Base-by-base conservation (phyloP, 2,888 invertebrate genomes). In the Polietes domitor region DNA sequence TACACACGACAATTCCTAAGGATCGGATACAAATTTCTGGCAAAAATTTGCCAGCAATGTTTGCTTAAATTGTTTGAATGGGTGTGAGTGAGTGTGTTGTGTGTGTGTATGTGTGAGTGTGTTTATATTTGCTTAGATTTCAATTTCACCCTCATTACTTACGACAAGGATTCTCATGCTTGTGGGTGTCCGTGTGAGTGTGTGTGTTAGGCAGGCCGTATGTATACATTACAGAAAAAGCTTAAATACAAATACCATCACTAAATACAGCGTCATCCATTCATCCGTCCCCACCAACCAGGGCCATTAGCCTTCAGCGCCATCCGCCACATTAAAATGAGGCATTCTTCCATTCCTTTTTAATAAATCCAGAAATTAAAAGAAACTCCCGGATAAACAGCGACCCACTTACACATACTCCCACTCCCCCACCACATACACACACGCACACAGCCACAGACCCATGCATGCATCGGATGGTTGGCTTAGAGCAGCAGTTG, bases 111-210 rank as follows among this genome's bases (percentile, higher is more conserved):
- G 21, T 55, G 61, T 28, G 32, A 7, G 28, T 61, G 26, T 68
- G 83, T 85, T 82, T 83, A 80, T 82, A 85, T 89, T 89, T 89
- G 87, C 82, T 89, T 88, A 86, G 88, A 88, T 87, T 88, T 88
- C 87, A 88, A 89, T 90, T 89, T 87, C 87, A 85, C 86, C 83
- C 88, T 85, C 87, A 89, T 89, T 88, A 78, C 75, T 55, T 77
- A 37, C 28, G 47, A 72, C 37, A 65, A 74, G 75, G 80, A 55
- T 68, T 24, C 68, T 12, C 68, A 26, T 24, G 37, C 37, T 12
- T 58, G 15, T 58, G 12, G 9, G 9, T n/a, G 6, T n/a, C 15
- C n/a, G 47, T 47, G 47, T 47, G 58, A 12, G 9, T 21, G 2
- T 26, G 26, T 15, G 15, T 58, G 58, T 3, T 37, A 58, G 58